phyloP scores from a whole-genome alignment of 2,113 vertebrate species.

The Hippocampus mohnikei region DNA sequence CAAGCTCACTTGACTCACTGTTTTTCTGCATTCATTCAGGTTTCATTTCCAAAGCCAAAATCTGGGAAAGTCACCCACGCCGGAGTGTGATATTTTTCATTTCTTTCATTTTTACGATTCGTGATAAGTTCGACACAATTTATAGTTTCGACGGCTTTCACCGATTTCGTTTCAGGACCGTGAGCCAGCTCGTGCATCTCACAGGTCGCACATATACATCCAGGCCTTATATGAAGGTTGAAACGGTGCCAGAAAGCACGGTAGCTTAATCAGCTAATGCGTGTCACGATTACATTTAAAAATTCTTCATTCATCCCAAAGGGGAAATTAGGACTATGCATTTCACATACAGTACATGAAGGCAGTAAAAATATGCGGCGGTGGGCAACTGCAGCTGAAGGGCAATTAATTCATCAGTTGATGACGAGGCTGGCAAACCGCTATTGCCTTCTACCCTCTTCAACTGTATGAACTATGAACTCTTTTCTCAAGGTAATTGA shows the following conservation, averaged over 20 bases:
- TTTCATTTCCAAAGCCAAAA: not conserved
- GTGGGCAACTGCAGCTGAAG: not conserved
- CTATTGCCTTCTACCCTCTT: not conserved
- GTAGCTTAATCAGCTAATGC: conserved; percentile 3
- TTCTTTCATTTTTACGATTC: not conserved
- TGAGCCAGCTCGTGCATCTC: not conserved
- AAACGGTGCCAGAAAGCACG: not conserved
- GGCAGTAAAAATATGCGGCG: not conserved
- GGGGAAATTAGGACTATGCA: not conserved
- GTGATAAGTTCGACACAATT: not conserved
- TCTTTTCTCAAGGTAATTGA: not conserved
- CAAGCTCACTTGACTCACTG: too few species aligned
- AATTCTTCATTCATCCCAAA: not conserved
- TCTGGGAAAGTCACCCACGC: not conserved
- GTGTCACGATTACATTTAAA: not conserved
- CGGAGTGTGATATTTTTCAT: not conserved
- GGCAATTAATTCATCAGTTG: not conserved
- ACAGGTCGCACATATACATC: not conserved
- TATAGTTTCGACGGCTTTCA: not conserved
- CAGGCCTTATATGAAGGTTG: not conserved
- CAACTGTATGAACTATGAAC: not conserved
- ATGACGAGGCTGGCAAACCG: not conserved
- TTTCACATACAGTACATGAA: conserved; percentile 1
- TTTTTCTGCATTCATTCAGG: too few species aligned
- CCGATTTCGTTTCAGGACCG: not conserved